A percentile compares a stretch with the other conserved stretches of the same genome.
Evolutionary conservation across 2,797 vertebrate species (phyloP).

Genomic region (Anisognathus igniventris): DNA sequence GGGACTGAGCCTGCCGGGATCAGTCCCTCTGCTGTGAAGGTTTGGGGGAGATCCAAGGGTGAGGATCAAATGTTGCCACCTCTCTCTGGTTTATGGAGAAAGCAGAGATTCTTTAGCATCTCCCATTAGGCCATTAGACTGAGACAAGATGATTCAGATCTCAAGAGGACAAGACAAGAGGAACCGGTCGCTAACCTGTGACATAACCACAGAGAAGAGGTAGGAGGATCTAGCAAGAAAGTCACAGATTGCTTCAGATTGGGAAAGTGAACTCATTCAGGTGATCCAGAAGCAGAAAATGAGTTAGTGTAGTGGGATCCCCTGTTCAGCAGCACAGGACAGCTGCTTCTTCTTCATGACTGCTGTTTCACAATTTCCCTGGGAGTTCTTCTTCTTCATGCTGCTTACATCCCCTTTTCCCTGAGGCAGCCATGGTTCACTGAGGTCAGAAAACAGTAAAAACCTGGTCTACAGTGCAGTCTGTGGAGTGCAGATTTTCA

Average conservation of each 20-base stretch:
- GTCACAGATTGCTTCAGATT: background rate
- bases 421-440: background rate
- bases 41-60: background rate
- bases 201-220: background rate
- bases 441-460: constrained; percentile 12
- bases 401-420: background rate
- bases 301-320: background rate
- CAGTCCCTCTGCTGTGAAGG: background rate
- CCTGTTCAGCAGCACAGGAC: background rate
- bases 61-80: background rate
- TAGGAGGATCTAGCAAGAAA: background rate
- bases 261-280: background rate
- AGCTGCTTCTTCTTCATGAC: background rate
- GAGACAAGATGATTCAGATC: background rate
- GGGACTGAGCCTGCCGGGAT: background rate
- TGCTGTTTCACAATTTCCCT: background rate
- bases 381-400: background rate
- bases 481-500: background rate
- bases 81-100: background rate
- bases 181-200: background rate
- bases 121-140: background rate
- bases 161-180: background rate
- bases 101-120: background rate
- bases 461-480: background rate
- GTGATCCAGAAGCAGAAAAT: background rate